Conservation (phyloP, 2,888 invertebrate genomes). For the Pristionchus exspectatus region DNA sequence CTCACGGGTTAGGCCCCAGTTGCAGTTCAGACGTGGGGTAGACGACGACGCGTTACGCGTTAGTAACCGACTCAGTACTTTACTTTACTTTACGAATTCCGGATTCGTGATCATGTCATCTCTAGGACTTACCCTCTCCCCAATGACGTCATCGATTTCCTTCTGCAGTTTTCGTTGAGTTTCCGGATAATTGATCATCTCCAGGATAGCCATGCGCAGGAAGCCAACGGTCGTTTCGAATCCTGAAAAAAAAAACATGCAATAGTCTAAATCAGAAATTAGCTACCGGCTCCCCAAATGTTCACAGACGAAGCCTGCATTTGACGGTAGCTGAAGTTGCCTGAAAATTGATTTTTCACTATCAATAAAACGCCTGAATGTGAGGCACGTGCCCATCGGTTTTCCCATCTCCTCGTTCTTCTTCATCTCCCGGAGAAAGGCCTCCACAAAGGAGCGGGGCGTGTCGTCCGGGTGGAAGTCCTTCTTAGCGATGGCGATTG, state of each 20-base stretch:
- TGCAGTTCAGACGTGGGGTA: no score
- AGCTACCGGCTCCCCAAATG: neutral
- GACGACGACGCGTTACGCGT: no score
- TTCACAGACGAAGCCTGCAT: neutral
- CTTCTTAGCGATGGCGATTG: neutral
- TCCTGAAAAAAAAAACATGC: no score
- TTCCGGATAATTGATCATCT: neutral
- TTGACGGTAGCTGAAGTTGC: neutral
- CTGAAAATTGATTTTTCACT: neutral
- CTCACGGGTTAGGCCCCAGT: no score
- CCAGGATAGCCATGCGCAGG: neutral
- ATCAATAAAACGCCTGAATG: no score
- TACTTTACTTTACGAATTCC: no score
- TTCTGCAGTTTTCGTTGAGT: neutral
- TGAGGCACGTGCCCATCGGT: neutral
- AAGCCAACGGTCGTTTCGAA: constrained; percentile 22
- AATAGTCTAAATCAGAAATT: no score
- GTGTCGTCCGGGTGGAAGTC: neutral
- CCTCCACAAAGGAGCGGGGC: neutral
- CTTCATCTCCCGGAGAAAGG: constrained; percentile 13
- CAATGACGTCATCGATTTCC: constrained; percentile 9
- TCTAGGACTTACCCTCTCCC: neutral
- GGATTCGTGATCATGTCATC: no score
- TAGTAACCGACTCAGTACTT: no score
- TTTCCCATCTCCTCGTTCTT: neutral